Conservation (phyloP, 2,888 invertebrate genomes). For the Lordiphosa fenestrarum region DNA sequence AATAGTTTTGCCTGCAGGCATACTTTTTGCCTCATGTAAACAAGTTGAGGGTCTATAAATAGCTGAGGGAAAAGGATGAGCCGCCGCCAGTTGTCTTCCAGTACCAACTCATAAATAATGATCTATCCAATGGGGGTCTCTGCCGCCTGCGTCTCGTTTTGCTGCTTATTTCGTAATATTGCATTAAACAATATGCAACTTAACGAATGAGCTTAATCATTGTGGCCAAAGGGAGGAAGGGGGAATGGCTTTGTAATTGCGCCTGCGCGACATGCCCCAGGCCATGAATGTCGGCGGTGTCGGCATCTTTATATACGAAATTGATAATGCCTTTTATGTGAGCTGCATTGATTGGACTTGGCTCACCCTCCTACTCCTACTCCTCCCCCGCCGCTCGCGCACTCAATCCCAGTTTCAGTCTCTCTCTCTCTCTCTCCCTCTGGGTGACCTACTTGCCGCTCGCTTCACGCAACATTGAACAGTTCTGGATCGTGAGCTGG, state of each 20-base stretch:
- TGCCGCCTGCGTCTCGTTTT: not conserved
- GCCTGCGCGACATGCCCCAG: slow-evolving; percentile 67
- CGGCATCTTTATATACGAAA: slow-evolving; percentile 52
- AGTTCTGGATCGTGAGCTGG: slow-evolving; percentile 56
- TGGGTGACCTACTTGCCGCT: slow-evolving; percentile 54
- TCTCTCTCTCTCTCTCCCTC: slow-evolving; percentile 1
- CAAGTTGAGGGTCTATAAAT: slow-evolving; percentile 44
- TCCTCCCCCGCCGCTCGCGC: not conserved
- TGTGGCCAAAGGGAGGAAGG: slow-evolving; percentile 1
- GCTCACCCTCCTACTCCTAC: slow-evolving; percentile 14
- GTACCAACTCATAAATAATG: slow-evolving; percentile 14
- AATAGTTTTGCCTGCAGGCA: slow-evolving; percentile 50
- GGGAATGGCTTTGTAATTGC: slow-evolving; percentile 51
- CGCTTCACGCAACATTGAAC: slow-evolving; percentile 57
- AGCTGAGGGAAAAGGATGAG: slow-evolving; percentile 37
- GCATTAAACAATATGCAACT: slow-evolving; percentile 49
- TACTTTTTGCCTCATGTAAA: slow-evolving; percentile 9
- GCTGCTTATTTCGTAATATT: slow-evolving; percentile 45
- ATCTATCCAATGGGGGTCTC: slow-evolving; percentile 11
- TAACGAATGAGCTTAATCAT: slow-evolving; percentile 65
- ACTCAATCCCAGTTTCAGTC: slow-evolving; percentile 8
- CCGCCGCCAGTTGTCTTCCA: slow-evolving; percentile 7
- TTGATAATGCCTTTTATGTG: slow-evolving; percentile 52
- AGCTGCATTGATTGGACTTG: slow-evolving; percentile 50
- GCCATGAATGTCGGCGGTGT: slow-evolving; percentile 30